A percentile compares a stretch with the other conserved stretches of the same genome.
These are phyloP conservation scores for Embiotoca jacksoni DNA, from an alignment of 2,113 vertebrate genomes.

Conservation along the genomic window DNA sequence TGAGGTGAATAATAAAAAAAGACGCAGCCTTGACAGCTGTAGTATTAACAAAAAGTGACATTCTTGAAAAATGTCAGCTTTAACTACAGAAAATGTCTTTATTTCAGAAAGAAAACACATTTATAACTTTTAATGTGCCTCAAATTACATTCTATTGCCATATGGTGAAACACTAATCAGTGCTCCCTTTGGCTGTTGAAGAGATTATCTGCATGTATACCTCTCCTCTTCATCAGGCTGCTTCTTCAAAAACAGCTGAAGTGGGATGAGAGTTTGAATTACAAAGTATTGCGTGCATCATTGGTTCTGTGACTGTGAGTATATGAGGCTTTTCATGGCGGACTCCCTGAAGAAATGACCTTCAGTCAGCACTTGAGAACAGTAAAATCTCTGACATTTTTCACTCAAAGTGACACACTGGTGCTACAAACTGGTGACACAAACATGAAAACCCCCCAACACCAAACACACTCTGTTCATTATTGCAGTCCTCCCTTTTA, in stretches of 20 bases:
- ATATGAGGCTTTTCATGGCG: constrained; percentile 22
- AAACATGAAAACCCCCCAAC: neutral
- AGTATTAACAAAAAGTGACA: constrained; percentile 17
- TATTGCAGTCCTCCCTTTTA: constrained; percentile 2
- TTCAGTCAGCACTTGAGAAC: constrained; percentile 26
- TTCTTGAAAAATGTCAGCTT: constrained; percentile 3
- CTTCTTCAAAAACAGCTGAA: constrained; percentile 39
- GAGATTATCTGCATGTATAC: constrained; percentile 13
- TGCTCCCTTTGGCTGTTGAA: constrained; percentile 24
- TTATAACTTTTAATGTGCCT: constrained; percentile 30
- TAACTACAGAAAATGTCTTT: neutral
- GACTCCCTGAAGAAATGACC: constrained; percentile 49
- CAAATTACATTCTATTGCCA: constrained; percentile 28
- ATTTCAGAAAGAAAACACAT: neutral
- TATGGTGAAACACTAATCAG: constrained; percentile 21
- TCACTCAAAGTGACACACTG: neutral
- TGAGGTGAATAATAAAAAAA: constrained; percentile 13
- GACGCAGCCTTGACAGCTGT: constrained; percentile 20
- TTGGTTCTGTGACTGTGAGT: constrained; percentile 13
- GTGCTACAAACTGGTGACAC: neutral
- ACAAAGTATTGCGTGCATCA: constrained; percentile 15
- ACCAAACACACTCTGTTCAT: neutral
- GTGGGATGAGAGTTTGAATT: constrained; percentile 19
- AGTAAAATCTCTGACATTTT: constrained; percentile 9
- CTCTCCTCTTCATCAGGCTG: neutral